Evolutionary conservation across 2,888 invertebrate genomes (phyloP), one percentile per base, ranked within the genome.

Genomic region (Heliconius sara): DNA sequence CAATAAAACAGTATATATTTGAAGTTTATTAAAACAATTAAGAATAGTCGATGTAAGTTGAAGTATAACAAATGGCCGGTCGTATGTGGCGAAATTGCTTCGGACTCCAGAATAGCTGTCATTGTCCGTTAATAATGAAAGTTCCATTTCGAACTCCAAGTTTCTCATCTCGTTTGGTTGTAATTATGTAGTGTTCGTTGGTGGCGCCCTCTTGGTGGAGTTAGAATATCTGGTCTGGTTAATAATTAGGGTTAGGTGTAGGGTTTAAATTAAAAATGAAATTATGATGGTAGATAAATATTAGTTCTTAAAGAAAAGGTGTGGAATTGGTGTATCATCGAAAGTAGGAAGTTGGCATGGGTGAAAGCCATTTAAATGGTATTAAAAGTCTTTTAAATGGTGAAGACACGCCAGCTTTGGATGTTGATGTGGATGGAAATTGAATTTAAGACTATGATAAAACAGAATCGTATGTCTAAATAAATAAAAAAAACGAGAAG

Each of bases 121-220:
- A 83, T 82, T 84, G 83, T 81, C 83, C 84, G 83, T 84, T 85
- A 84, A 85, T 86, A 85, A 84, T 84, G 83, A 83, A 85, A 85
- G 81, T 85, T 83, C 79, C 83, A 83, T 82, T 84, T 77, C 75
- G 81, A 80, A 82, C 80, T 82, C 79, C 79, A 80, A 84, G 81
- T 84, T 83, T 72, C 79, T 80, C 80, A 79, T 80, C 82, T 82
- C 80, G 80, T 80, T 83, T 81, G 79, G 79, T 78, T 76, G 80
- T 81, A 83, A 83, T 83, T 83, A 82, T 83, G 39, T 68, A 34
- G 78, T 80, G 80, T 83, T 83, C 70, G 76, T 76, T 82, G 77
- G 66, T 78, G 74, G 76, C 76, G 25, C 47, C 43, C 70, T 47
- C 43, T 12, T 27, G 43, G 67, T 76, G 78, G 25, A 39, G 13